phyloP scores from a whole-genome alignment of 2,113 vertebrate species.

The Sitta europaea region DNA sequence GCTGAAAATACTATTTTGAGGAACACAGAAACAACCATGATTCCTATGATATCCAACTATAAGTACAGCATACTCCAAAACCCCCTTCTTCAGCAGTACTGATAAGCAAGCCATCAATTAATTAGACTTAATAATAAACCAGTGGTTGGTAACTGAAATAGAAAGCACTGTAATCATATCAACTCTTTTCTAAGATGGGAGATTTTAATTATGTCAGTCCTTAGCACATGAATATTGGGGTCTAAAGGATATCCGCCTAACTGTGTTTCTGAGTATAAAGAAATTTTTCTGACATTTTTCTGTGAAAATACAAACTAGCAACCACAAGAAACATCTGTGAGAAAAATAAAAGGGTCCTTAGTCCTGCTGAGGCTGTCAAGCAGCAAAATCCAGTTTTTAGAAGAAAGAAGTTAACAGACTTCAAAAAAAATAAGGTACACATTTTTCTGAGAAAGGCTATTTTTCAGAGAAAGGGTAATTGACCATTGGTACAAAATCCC shows the following conservation, averaged over 20 bases:
- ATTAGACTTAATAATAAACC: background rate
- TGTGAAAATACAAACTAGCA: background rate
- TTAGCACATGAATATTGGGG: background rate
- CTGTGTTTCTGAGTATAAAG: background rate
- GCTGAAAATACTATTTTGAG: background rate
- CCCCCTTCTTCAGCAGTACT: background rate
- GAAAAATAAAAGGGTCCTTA: background rate
- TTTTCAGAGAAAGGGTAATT: background rate
- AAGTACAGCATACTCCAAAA: background rate
- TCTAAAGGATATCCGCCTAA: background rate
- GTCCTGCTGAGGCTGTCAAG: background rate
- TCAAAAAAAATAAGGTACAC: background rate
- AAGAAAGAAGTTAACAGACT: background rate
- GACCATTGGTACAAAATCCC: background rate
- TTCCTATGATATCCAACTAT: background rate
- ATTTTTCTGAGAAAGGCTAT: background rate
- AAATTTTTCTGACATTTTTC: background rate
- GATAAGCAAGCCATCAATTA: background rate
- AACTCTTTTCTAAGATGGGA: background rate
- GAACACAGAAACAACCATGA: background rate
- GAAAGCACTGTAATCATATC: background rate
- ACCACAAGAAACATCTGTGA: background rate
- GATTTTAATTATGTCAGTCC: background rate
- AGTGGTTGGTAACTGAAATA: background rate
- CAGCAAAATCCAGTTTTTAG: background rate